phyloP scores from a whole-genome alignment of 2,113 vertebrate species.

The Actenoides hombroni region DNA sequence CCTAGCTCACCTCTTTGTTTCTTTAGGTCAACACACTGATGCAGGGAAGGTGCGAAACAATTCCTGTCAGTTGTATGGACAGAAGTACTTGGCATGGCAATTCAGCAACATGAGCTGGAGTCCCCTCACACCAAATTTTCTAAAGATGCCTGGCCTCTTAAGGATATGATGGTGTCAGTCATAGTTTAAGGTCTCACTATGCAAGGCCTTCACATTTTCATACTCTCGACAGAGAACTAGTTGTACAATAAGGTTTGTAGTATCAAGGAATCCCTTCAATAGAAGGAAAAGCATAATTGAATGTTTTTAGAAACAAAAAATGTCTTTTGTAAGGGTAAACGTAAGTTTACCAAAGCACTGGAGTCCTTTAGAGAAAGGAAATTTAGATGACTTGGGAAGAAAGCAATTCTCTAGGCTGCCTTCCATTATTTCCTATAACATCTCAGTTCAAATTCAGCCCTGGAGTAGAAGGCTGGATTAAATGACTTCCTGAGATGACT shows the following conservation, averaged over 20 bases:
- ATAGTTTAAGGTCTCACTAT: not conserved
- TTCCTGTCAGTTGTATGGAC: not conserved
- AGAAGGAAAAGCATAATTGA: not conserved
- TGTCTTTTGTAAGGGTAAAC: not conserved
- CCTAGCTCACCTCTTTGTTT: not conserved
- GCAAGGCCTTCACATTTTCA: not conserved
- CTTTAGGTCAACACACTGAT: not conserved
- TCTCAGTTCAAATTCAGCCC: constrained; percentile 33
- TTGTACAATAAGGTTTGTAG: not conserved
- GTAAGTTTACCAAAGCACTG: not conserved
- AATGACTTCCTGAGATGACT: constrained; percentile 39
- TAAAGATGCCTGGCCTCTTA: not conserved
- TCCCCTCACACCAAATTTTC: not conserved
- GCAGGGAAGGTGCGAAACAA: not conserved
- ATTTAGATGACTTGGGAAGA: constrained; percentile 22
- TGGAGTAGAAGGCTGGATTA: constrained; percentile 37
- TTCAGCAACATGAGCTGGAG: not conserved
- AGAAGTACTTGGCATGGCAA: not conserved
- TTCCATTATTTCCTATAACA: constrained; percentile 46
- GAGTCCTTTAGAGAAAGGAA: constrained; percentile 16
- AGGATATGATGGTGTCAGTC: not conserved
- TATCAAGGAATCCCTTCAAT: not conserved
- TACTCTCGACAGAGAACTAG: not conserved
- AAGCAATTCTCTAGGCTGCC: constrained; percentile 23
- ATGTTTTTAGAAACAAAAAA: not conserved